A percentile compares a stretch with the other conserved stretches of the same genome.
These are phyloP conservation scores for Meleagris gallopavo DNA, from an alignment of 2,113 vertebrate species.

Conservation along the genomic window DNA sequence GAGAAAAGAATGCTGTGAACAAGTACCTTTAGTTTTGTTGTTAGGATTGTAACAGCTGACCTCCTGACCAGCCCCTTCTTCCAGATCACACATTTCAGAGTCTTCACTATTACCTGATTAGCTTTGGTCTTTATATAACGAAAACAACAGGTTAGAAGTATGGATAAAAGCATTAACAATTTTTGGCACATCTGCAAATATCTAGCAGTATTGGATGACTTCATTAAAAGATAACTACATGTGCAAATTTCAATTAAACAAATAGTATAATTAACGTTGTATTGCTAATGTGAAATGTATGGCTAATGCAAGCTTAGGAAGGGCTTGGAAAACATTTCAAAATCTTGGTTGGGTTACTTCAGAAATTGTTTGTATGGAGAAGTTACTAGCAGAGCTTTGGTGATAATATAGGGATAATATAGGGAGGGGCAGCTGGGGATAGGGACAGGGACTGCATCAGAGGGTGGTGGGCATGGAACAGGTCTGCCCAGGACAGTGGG, in stretches of 20 bases:
- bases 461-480: no score
- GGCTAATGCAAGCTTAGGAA: background rate
- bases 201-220: background rate
- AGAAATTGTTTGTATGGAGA: background rate
- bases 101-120: background rate
- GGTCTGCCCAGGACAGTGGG: no score
- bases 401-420: background rate
- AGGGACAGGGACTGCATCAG: no score
- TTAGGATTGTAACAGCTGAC: background rate
- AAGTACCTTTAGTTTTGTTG: background rate
- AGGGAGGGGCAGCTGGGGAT: no score
- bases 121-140: background rate
- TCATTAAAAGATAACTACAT: background rate
- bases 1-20: background rate
- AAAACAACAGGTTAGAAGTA: background rate
- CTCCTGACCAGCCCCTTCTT: background rate
- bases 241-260: background rate
- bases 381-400: background rate
- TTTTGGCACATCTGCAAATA: background rate
- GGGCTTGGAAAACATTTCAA: background rate
- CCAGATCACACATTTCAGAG: background rate
- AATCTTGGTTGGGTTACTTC: conserved; percentile 16
- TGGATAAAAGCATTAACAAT: background rate
- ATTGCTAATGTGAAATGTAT: background rate
- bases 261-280: background rate